Conservation (phyloP, 2,888 invertebrate species). For the Pollenia labialis region DNA sequence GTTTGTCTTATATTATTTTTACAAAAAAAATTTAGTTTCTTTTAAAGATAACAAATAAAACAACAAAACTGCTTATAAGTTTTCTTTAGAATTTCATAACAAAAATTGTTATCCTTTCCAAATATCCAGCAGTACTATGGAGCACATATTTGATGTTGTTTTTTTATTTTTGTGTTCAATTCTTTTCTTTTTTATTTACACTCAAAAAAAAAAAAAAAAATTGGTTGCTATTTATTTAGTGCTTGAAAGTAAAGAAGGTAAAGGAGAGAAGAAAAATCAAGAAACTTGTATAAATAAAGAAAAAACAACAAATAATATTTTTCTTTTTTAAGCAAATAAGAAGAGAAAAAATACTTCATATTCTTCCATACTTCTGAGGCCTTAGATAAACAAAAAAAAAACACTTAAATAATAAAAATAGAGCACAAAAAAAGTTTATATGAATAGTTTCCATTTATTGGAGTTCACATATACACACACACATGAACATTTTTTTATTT, state of each 20-base stretch:
- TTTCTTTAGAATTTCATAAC: background rate
- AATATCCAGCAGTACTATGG: background rate
- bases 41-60: background rate
- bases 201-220: constrained; percentile 40
- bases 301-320: constrained; percentile 29
- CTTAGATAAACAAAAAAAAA: constrained; percentile 35
- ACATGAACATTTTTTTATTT: background rate
- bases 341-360: background rate
- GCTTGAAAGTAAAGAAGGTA: constrained; percentile 28
- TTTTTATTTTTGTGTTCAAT: constrained; percentile 34
- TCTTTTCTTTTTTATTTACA: constrained; percentile 55
- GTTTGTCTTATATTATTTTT: too few relatives aligned
- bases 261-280: background rate
- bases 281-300: constrained; percentile 22
- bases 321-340: background rate
- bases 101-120: background rate
- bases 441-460: constrained; percentile 18
- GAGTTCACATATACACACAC: background rate
- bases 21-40: too few relatives aligned
- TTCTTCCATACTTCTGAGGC: constrained; percentile 33
- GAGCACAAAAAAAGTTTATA: background rate
- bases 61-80: background rate
- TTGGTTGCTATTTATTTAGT: constrained; percentile 63
- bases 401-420: background rate
- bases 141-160: background rate